Evolutionary conservation across 2,797 vertebrate genomes (phyloP), one percentile per base, ranked within the genome.

Genomic region (Parotocinclus haroldoi): DNA sequence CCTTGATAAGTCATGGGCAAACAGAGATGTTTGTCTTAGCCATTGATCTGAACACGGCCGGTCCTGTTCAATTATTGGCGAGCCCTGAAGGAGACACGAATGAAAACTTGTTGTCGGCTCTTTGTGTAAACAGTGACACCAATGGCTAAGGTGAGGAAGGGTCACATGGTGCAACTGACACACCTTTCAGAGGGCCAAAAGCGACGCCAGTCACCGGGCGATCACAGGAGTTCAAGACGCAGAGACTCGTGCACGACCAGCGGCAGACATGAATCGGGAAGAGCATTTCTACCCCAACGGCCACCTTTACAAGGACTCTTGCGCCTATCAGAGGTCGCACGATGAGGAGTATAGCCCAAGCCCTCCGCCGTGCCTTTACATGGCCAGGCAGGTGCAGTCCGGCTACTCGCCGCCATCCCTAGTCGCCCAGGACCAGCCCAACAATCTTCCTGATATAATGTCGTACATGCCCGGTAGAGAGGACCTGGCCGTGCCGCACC

Each of bases 291-390:
- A 92, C 73, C 85, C 92, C 19, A 79, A 88, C 45, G 80, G 92
- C 65, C 94, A 92, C 79, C 89, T 96, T 60, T 98, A 96, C 84
- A 99, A 97, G 85, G 96, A 98, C 71, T 83, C 95, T 1, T 98
- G 95, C 14, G 91, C 88, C 10, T 98, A 93, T 80, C 96, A 98
- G 90, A 88, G 94, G 68, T 51, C 86, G 12, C 92, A 88, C 12
- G 84, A 77, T 11, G 93, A 92, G 69, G 95, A 96, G 68, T 96
- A 91, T 87, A 91, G 57, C 80, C 78, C 85, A 69, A 92, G 90
- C 62, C 96, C 96, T 55, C 96, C 96, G 0, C 93, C 96, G 40
- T 98, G 96, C 80, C 91, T 98, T 51, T 98, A 98, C 80, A 91
- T 98, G 94, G 89, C 92, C 76, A 84, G 95, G 61, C 95, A 93